Base-by-base conservation (phyloP, 2,888 invertebrate genomes). In the Melinaea marsaeus region DNA sequence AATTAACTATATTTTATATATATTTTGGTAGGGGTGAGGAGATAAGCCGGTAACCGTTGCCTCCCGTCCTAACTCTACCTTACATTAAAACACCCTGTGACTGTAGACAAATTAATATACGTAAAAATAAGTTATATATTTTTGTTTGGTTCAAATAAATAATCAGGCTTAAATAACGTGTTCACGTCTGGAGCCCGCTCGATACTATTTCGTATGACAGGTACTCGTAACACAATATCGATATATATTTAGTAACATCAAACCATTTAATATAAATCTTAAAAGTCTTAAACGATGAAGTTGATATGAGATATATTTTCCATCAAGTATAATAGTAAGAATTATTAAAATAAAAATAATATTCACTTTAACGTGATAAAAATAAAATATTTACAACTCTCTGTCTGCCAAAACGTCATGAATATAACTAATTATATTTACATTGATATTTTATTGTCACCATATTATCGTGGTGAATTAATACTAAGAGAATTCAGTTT, bases 71-170 rank as follows among this genome's bases (percentile, higher is more conserved):
- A 86, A 85, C 76, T 79, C 88, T 90, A 90, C 80, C 89, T 88
- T 89, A 90, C 80, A 83, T 85, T 85, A 84, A 85, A 86, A 85
- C 86, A 90, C 90, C 90, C 90, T 90, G 90, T 90, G 86, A 58
- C 64, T 58, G 61, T 57, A 22, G 55, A 57, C 33, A 47, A 58
- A 13, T 47, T 32, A n/a, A 46, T n/a, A 51, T 9, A 51, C 13
- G n/a, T 42, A n/a, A 47, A 32, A n/a, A 45, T 9, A 32, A 32
- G 45, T 56, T 33, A 46, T 47, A 13, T 46, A 34, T 58, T 45
- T 47, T 46, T 3, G 11, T n/a, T 32, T 37, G 42, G 35, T 54
- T 42, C 42, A 51, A 51, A 22, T n/a, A 58, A 62, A 51, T 51
- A 9, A 65, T 47, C 54, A 32, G 32, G 32, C 9, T 9, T 9